Percentiles rank a stretch among this genome's conserved stretches.
Conservation (phyloP, 2,888 invertebrate genomes). For the Ischnus inquisitorius region DNA sequence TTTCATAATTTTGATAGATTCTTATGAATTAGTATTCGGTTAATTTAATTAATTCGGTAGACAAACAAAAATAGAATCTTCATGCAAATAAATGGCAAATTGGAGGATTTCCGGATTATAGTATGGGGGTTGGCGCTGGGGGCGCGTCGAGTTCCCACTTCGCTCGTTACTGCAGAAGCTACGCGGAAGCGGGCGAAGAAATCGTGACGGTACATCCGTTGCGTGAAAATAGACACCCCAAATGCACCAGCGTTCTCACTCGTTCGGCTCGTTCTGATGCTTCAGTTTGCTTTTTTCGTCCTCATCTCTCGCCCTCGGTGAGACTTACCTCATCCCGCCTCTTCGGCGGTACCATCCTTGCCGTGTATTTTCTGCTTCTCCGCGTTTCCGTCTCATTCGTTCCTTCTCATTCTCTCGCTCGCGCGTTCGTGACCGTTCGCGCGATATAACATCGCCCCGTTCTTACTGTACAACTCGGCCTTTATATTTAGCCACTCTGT, state of each 20-base stretch:
- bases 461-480: slow-evolving; percentile 39
- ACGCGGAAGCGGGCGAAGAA: slow-evolving; percentile 63
- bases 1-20: neutral
- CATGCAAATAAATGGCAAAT: slow-evolving; percentile 4
- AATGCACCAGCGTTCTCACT: slow-evolving; percentile 60
- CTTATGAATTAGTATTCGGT: neutral
- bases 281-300: slow-evolving; percentile 37
- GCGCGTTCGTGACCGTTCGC: slow-evolving; percentile 48
- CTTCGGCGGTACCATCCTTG: slow-evolving; percentile 54
- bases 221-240: slow-evolving; percentile 78
- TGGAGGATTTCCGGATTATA: neutral
- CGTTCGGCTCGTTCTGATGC: slow-evolving; percentile 40
- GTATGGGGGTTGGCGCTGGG: neutral
- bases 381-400: slow-evolving; percentile 36
- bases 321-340: slow-evolving; percentile 56
- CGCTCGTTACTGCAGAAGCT: slow-evolving; percentile 38
- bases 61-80: neutral
- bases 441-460: slow-evolving; percentile 36
- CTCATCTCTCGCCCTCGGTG: slow-evolving; percentile 42
- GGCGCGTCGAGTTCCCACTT: slow-evolving; percentile 20
- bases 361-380: slow-evolving; percentile 36
- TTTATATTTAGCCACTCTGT: slow-evolving; percentile 78
- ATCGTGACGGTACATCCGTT: slow-evolving; percentile 74
- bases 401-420: slow-evolving; percentile 21
- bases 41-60: neutral